Evolutionary conservation across 2,888 invertebrate species (phyloP).

Genomic region (Caenorhabditis macrosperma): DNA sequence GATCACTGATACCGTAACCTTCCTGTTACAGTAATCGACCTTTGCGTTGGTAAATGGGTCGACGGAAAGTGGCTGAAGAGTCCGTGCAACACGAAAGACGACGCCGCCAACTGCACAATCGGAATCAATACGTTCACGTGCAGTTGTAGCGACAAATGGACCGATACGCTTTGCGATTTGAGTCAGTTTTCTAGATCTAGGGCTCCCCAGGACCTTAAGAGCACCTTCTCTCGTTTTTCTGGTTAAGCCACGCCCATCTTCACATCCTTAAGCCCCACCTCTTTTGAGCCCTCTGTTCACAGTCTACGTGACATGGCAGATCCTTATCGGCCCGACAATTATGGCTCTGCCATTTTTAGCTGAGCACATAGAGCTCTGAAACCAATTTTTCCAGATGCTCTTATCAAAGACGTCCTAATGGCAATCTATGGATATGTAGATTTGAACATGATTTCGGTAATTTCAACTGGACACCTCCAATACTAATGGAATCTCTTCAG

Average conservation of each 20-base stretch:
- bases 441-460: constrained; percentile 53
- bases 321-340: no score
- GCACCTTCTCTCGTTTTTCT: no score
- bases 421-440: constrained; percentile 63
- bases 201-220: no score
- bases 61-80: constrained; percentile 20
- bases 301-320: no score
- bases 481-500: constrained; percentile 22
- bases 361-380: not conserved
- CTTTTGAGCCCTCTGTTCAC: no score
- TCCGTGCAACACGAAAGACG: constrained; percentile 54
- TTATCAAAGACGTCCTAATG: constrained; percentile 57
- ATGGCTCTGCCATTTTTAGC: no score
- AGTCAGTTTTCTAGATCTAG: constrained; percentile 31
- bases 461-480: not conserved
- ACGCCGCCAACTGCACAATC: constrained; percentile 42
- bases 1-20: not conserved
- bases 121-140: constrained; percentile 56
- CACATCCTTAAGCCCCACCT: no score
- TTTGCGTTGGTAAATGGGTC: constrained; percentile 22
- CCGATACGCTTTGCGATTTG: constrained; percentile 57
- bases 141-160: constrained; percentile 63
- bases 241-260: no score
- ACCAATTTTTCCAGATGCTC: constrained; percentile 37
- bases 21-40: constrained; percentile 55